Conservation (phyloP, 2,888 invertebrate genomes). For the Megamerina dolium region DNA sequence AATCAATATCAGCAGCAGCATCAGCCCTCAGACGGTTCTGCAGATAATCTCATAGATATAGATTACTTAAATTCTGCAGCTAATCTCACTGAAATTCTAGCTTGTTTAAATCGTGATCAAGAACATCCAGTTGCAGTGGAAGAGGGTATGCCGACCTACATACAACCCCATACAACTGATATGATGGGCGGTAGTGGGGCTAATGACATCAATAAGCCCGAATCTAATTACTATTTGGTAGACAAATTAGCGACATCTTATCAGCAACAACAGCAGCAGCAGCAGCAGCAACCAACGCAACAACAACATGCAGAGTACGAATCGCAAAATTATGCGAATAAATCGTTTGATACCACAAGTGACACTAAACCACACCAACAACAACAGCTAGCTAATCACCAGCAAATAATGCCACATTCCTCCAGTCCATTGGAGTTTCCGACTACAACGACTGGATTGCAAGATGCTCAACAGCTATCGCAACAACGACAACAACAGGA, state of each 20-base stretch:
- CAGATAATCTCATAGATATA: conserved; percentile 55
- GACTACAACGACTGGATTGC: conserved; percentile 25
- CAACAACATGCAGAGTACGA: conserved; percentile 26
- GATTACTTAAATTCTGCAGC: conserved; percentile 48
- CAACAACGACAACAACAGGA: conserved; percentile 31
- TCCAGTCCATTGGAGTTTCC: no score
- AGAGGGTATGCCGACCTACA: no score
- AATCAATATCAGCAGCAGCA: no score
- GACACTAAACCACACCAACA: conserved; percentile 45
- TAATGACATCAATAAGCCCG: no score
- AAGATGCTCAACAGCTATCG: conserved; percentile 6
- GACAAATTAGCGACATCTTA: conserved; percentile 36
- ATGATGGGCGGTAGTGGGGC: no score
- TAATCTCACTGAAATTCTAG: conserved; percentile 36
- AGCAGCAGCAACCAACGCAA: conserved; percentile 11
- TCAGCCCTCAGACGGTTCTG: conserved; percentile 48
- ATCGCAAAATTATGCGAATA: conserved; percentile 35
- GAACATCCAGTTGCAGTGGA: conserved; percentile 27
- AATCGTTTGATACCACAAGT: conserved; percentile 31
- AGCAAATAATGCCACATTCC: conserved; percentile 35
- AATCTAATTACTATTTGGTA: no score
- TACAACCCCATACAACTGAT: no score
- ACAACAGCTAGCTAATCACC: conserved; percentile 37
- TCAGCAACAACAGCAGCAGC: conserved; percentile 29
- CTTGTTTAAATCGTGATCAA: conserved; percentile 40